Percentiles rank a stretch among this genome's conserved stretches.
Evolutionary conservation across 2,888 invertebrate genomes (phyloP).

Genomic region (Ophioninae sp.): DNA sequence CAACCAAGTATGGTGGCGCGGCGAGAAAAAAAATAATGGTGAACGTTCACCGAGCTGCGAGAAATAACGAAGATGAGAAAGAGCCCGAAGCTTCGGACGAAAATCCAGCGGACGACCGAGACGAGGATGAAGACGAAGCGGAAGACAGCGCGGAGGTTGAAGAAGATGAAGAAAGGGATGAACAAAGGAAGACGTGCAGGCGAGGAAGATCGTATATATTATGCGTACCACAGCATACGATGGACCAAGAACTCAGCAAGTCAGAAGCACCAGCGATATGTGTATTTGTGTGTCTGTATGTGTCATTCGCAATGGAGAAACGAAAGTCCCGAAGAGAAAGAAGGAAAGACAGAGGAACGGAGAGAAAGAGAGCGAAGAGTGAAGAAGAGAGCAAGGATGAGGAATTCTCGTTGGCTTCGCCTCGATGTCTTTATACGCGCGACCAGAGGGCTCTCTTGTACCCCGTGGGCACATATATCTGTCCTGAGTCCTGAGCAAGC

Average conservation of each 20-base stretch:
- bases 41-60: neutral
- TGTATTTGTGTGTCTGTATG: slow-evolving; percentile 26
- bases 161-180: slow-evolving; percentile 37
- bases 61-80: neutral
- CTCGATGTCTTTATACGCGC: slow-evolving; percentile 81
- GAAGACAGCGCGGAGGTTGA: slow-evolving; percentile 48
- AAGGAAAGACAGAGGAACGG: slow-evolving; percentile 44
- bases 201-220: slow-evolving; percentile 31
- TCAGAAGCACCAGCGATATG: slow-evolving; percentile 19
- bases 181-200: slow-evolving; percentile 52
- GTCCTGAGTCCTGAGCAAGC: slow-evolving; percentile 79
- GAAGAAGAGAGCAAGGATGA: slow-evolving; percentile 76
- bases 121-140: slow-evolving; percentile 35
- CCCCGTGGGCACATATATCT: slow-evolving; percentile 80
- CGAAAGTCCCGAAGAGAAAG: slow-evolving; percentile 52
- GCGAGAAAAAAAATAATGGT: too few relatives aligned
- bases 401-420: slow-evolving; percentile 81
- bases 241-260: slow-evolving; percentile 12
- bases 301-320: slow-evolving; percentile 35
- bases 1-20: slow-evolving; percentile 59
- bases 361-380: slow-evolving; percentile 67
- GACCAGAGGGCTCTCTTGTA: slow-evolving; percentile 76
- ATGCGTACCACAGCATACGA: slow-evolving; percentile 7
- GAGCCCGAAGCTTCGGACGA: neutral
- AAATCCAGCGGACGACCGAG: slow-evolving; percentile 51